Base-by-base conservation (phyloP, 2,797 vertebrate genomes). In the Acanthurus lineatus region DNA sequence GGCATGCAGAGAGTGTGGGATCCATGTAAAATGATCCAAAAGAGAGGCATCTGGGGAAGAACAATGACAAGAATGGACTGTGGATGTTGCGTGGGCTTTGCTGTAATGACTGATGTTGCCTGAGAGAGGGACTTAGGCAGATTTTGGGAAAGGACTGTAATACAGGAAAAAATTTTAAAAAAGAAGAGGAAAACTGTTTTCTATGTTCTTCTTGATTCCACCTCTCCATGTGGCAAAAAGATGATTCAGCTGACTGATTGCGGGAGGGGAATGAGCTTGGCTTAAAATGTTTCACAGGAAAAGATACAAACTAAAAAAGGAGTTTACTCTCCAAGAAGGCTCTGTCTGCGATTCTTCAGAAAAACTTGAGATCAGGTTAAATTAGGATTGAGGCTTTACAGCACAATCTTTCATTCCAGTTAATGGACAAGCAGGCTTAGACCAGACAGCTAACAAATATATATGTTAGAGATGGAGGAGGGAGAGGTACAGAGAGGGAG, bases 361-460 rank as follows among this genome's bases (percentile, higher is more conserved):
- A 62, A 73, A 87, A 61, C 69, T 54, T 59, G 52, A 83, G 75
- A 73, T 82, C 69, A 57, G 65, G 45, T 84, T 66, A 60, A 63
- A 74, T 78, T 67, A 84, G 77, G 80, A 80, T 57, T 69, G 86
- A 79, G 78, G 77, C 73, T 82, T 84, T 61, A 81, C 62, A 81
- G 73, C 87, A 86, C 81, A 84, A 89, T 65, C 83, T 76, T 89
- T 88, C 77, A 79, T 87, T 92, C 89, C 86, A 90, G 90, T 94
- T 92, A 48, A 86, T 15, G 16, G 72, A 88, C 86, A 83, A 92
- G 90, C 87, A 93, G 90, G 87, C 69, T 78, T 84, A 49, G 66
- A 87, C 73, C 89, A 88, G 88, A 93, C 82, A 86, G 86, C 79
- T 82, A 79, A 84, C 79, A 65, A 64, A 86, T 44, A 42, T 62